A percentile compares a stretch with the other conserved stretches of the same genome.
These are phyloP conservation scores for Salvator merianae DNA, from an alignment of 2,113 vertebrate species.

Conservation along the genomic window DNA sequence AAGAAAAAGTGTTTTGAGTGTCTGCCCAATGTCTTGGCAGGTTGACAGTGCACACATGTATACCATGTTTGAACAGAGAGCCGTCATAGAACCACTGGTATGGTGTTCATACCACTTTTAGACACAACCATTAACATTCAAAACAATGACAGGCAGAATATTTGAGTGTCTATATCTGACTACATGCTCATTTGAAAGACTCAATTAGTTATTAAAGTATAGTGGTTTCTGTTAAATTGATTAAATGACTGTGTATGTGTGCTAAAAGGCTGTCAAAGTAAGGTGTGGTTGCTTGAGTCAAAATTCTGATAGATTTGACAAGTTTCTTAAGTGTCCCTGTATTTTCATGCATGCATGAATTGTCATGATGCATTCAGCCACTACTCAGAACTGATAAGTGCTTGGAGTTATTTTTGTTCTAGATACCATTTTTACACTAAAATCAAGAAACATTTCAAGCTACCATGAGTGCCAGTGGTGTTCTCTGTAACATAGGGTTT, in stretches of 20 bases:
- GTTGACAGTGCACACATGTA: too few species aligned
- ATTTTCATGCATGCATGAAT: constrained; percentile 7
- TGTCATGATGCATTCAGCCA: constrained; percentile 47
- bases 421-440: constrained; percentile 22
- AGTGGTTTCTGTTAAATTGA: not conserved
- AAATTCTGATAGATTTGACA: constrained; percentile 50
- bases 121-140: constrained; percentile 29
- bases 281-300: constrained; percentile 55
- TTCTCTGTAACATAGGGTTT: constrained; percentile 1
- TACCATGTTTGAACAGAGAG: too few species aligned
- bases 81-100: too few species aligned
- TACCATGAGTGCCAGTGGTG: constrained; percentile 24
- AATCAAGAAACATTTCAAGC: constrained; percentile 19
- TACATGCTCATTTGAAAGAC: constrained; percentile 53
- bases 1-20: not conserved
- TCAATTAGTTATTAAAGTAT: constrained; percentile 38
- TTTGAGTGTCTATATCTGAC: constrained; percentile 20
- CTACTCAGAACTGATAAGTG: constrained; percentile 31
- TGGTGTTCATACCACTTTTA: not conserved
- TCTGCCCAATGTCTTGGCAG: too few species aligned
- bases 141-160: constrained; percentile 31
- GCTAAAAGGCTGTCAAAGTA: constrained; percentile 48
- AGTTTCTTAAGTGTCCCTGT: constrained; percentile 25
- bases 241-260: not conserved
- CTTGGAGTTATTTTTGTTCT: constrained; percentile 36